A percentile compares a stretch with the other conserved stretches of the same genome.
Conservation (phyloP, 1,140 invertebrate genomes). For the Zaprionus kolodkinae region DNA sequence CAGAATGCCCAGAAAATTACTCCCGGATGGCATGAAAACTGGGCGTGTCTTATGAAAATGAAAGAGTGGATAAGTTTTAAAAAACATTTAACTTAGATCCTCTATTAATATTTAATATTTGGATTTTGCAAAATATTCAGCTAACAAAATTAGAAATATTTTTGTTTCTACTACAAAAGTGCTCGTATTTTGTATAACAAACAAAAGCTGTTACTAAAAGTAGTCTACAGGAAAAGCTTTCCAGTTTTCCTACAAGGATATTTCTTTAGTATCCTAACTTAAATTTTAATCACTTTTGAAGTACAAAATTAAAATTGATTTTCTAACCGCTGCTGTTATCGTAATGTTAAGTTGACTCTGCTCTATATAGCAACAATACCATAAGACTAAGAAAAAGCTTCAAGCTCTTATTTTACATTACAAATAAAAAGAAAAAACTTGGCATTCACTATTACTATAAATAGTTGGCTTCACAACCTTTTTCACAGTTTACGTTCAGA, state of each 20-base stretch:
- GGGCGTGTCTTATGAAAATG: slow-evolving; percentile 44
- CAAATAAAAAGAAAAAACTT: not conserved
- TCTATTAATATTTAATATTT: not conserved
- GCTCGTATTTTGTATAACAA: no score
- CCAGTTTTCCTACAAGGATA: no score
- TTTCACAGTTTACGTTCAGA: slow-evolving; percentile 6
- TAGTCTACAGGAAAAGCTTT: no score
- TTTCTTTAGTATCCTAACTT: no score
- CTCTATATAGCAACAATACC: no score
- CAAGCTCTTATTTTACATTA: not conserved
- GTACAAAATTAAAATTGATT: no score
- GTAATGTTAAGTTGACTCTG: no score
- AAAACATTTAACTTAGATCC: not conserved
- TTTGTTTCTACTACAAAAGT: not conserved
- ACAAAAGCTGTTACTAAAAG: no score
- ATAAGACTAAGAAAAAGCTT: no score
- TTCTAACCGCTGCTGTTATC: not conserved
- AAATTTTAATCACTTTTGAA: no score
- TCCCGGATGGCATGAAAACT: slow-evolving; percentile 85
- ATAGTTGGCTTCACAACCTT: not conserved
- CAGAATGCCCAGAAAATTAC: slow-evolving; percentile 88
- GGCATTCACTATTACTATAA: not conserved
- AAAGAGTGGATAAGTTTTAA: not conserved
- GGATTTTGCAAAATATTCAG: no score
- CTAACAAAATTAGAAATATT: no score